Conservation (phyloP, 2,888 invertebrate genomes). For the Aradus depressus region DNA sequence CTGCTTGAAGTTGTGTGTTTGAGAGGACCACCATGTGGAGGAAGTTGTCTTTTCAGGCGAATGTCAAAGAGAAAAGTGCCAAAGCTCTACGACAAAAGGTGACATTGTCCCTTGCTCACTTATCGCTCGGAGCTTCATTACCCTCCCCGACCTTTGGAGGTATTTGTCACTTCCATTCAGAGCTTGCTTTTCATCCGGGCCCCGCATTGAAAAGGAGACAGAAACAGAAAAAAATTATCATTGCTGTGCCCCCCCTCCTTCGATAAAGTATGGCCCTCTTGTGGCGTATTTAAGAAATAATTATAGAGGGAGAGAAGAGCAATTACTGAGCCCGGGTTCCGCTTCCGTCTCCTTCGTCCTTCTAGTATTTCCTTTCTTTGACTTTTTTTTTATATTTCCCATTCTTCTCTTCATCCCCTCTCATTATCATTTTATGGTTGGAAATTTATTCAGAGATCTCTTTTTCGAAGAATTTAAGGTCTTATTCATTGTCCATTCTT, state of each 20-base stretch:
- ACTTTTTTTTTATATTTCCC: conserved; percentile 19
- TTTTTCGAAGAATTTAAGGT: too few relatives aligned
- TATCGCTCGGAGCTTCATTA: not conserved
- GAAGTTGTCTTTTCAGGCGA: too few relatives aligned
- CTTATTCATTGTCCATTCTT: too few relatives aligned
- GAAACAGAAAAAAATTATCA: conserved; percentile 13
- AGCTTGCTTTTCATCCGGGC: too few relatives aligned
- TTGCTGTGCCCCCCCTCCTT: conserved; percentile 29
- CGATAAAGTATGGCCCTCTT: conserved; percentile 26
- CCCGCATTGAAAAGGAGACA: too few relatives aligned
- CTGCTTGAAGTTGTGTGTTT: too few relatives aligned
- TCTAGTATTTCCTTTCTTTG: conserved; percentile 20
- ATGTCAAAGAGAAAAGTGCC: too few relatives aligned
- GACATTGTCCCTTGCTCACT: too few relatives aligned
- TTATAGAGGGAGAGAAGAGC: conserved; percentile 8
- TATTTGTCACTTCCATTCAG: not conserved
- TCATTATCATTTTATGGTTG: not conserved
- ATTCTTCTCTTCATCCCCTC: not conserved
- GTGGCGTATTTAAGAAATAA: conserved; percentile 19
- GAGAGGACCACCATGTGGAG: too few relatives aligned
- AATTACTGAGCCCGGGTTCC: conserved; percentile 13
- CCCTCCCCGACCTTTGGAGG: not conserved
- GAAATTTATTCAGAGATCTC: too few relatives aligned
- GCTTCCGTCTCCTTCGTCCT: conserved; percentile 11
- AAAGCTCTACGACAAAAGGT: too few relatives aligned